These are phyloP conservation scores for Botia almorhae DNA, from an alignment of 2,797 vertebrate species.

Conservation along the genomic window DNA sequence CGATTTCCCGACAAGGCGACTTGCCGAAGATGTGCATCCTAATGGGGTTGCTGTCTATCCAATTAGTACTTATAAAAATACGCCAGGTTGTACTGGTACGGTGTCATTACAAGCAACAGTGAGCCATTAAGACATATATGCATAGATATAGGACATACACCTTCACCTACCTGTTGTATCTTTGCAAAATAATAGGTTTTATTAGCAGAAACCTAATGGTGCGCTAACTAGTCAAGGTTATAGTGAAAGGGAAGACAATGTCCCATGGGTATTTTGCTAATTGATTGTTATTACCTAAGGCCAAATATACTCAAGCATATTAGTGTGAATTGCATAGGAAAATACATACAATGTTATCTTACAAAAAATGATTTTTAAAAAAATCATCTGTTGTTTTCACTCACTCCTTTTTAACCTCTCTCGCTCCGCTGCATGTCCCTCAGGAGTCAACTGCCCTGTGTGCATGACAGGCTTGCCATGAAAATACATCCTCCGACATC, in stretches of 20 bases:
- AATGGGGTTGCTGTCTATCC: slow-evolving; percentile 43
- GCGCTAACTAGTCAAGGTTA: neutral
- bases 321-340: neutral
- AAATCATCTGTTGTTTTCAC: neutral
- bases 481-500: slow-evolving; percentile 7
- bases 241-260: neutral
- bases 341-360: neutral
- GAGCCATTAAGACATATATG: neutral
- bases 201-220: neutral
- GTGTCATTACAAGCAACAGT: slow-evolving; percentile 14
- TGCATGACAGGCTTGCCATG: neutral
- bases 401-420: slow-evolving; percentile 30
- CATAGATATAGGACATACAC: neutral
- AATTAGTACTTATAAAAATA: slow-evolving; percentile 50
- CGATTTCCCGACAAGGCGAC: slow-evolving; percentile 44
- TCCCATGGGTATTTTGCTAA: neutral
- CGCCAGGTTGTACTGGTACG: slow-evolving; percentile 10
- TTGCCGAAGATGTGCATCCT: slow-evolving; percentile 40
- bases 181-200: neutral
- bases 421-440: slow-evolving; percentile 43
- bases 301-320: neutral
- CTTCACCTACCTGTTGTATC: neutral
- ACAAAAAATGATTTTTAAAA: neutral
- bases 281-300: neutral
- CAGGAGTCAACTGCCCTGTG: slow-evolving; percentile 15